phyloP scores from a whole-genome alignment of 2,888 invertebrate species.

The Lasiommata megera region DNA sequence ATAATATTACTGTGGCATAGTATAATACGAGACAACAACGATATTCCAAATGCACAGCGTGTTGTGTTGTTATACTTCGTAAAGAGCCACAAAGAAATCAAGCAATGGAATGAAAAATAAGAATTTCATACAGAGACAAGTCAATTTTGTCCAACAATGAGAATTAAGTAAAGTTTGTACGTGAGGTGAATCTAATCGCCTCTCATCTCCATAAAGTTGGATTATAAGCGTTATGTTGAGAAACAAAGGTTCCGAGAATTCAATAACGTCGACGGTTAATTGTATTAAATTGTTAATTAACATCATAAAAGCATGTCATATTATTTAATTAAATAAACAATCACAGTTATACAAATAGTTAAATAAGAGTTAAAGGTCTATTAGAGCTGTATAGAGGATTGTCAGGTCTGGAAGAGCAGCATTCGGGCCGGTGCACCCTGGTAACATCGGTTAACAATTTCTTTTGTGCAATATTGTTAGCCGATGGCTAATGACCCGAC shows the following conservation, averaged over 20 bases:
- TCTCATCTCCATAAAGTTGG: slow-evolving; percentile 42
- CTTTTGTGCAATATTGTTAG: no score
- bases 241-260: slow-evolving; percentile 4
- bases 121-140: slow-evolving; percentile 25
- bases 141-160: slow-evolving; percentile 33
- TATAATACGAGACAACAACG: background rate
- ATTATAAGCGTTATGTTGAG: slow-evolving; percentile 20
- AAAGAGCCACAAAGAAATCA: slow-evolving; percentile 2
- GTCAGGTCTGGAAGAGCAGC: no score
- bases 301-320: no score
- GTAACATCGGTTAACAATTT: no score
- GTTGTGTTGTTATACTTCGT: background rate
- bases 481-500: no score
- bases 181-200: slow-evolving; percentile 50
- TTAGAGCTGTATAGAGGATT: no score
- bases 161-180: slow-evolving; percentile 49
- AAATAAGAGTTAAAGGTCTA: no score
- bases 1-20: background rate
- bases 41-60: background rate
- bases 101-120: slow-evolving; percentile 30
- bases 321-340: no score
- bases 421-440: no score
- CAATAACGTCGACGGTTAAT: background rate
- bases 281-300: background rate
- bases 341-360: no score